Percentiles rank a stretch among this genome's conserved stretches.
Evolutionary conservation across 2,888 invertebrate genomes (phyloP).

Genomic region (Dysmachus trigonus): DNA sequence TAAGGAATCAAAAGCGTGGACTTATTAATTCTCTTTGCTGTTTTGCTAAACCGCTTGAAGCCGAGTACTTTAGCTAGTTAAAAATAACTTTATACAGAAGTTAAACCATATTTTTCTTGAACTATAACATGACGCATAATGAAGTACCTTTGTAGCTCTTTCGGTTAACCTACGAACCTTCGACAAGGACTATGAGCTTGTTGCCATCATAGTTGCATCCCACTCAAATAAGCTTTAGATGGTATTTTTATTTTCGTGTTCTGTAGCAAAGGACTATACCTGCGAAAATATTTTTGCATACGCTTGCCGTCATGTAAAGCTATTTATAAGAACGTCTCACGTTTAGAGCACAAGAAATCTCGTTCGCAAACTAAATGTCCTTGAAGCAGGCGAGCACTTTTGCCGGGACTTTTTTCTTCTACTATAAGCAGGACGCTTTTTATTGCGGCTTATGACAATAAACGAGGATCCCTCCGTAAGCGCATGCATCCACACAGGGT

Average conservation of each 20-base stretch:
- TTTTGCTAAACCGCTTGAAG: no score
- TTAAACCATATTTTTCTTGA: not conserved
- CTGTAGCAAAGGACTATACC: not conserved
- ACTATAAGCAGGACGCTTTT: not conserved
- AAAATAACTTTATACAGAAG: not conserved
- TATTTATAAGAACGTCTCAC: not conserved
- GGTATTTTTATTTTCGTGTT: not conserved
- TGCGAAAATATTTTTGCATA: not conserved
- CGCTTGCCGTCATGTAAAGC: not conserved
- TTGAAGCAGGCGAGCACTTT: not conserved
- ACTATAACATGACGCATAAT: not conserved
- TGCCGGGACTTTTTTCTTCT: not conserved
- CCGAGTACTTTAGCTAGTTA: not conserved
- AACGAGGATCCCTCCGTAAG: not conserved
- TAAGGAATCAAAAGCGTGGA: no score
- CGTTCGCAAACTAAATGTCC: not conserved
- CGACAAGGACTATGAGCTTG: not conserved
- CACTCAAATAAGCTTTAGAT: not conserved
- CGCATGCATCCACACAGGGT: not conserved
- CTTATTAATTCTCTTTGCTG: no score
- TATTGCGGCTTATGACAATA: not conserved
- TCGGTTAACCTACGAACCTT: not conserved
- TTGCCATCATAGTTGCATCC: not conserved
- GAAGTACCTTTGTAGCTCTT: not conserved
- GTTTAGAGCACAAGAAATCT: not conserved